These are phyloP conservation scores for Cataglyphis cursor DNA, from an alignment of 2,888 invertebrate genomes.

Conservation along the genomic window DNA sequence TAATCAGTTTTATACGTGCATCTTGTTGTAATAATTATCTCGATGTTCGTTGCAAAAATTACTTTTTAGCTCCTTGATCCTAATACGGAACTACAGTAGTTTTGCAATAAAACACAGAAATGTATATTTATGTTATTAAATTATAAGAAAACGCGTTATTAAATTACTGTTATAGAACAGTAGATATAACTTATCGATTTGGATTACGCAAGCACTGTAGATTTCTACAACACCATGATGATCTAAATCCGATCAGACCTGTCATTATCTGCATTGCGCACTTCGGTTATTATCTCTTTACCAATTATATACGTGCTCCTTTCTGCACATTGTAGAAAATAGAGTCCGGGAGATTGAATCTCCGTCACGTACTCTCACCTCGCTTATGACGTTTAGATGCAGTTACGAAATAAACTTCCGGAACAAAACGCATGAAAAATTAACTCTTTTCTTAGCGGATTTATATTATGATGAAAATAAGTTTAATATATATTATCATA, in stretches of 20 bases:
- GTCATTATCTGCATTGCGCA: conserved; percentile 20
- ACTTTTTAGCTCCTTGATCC: not conserved
- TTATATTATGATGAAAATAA: conserved; percentile 16
- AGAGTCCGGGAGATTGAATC: conserved; percentile 17
- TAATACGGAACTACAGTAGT: not conserved
- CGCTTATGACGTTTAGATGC: conserved; percentile 7
- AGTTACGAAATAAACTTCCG: conserved; percentile 43
- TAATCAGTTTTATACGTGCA: not conserved
- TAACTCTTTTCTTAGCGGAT: not conserved
- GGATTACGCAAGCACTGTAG: conserved; percentile 3
- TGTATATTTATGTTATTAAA: not conserved
- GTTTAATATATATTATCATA: conserved; percentile 1
- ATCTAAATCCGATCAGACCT: conserved; percentile 28
- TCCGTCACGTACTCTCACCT: conserved; percentile 55
- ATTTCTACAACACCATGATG: conserved; percentile 12
- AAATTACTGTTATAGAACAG: conserved; percentile 24
- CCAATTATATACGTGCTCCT: not conserved
- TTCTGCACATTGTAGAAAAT: conserved; percentile 40
- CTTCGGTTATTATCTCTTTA: conserved; percentile 29
- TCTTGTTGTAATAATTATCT: not conserved
- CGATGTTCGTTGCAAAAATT: not conserved
- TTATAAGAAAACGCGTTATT: not conserved
- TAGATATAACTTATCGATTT: not conserved
- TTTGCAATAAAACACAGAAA: conserved; percentile 16
- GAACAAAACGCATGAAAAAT: not conserved